Percentiles rank a stretch among this genome's conserved stretches.
These are phyloP conservation scores for Mythimna ferrago DNA, from an alignment of 2,888 invertebrate genomes.

Conservation along the genomic window DNA sequence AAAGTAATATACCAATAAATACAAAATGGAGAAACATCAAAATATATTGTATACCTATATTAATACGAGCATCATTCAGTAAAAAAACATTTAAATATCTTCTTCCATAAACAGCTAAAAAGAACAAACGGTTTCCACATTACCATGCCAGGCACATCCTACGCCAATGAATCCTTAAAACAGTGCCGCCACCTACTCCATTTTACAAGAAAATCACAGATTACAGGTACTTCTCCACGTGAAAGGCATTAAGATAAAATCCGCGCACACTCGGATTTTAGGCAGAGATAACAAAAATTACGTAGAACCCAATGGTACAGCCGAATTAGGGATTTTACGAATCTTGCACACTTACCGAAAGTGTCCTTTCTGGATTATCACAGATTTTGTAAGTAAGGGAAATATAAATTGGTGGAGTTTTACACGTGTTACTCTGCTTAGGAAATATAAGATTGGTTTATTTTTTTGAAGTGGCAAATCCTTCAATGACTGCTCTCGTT, in stretches of 20 bases:
- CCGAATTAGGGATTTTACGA: conserved; percentile 66
- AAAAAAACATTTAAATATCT: no score
- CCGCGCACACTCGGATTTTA: conserved; percentile 35
- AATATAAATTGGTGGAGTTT: neutral
- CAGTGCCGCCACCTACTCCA: conserved; percentile 14
- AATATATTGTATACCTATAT: no score
- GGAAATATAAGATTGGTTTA: neutral
- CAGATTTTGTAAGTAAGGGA: conserved; percentile 18
- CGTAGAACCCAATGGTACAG: conserved; percentile 50
- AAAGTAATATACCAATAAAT: no score
- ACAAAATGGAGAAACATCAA: no score
- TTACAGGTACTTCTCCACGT: conserved; percentile 23
- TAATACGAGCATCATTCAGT: no score
- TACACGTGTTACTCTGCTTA: neutral
- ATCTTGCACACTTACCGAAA: conserved; percentile 51
- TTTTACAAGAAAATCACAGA: conserved; percentile 29
- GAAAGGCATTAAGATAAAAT: conserved; percentile 49
- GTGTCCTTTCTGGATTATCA: conserved; percentile 59
- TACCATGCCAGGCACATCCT: conserved; percentile 18
- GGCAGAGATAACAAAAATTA: conserved; percentile 59
- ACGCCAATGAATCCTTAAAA: conserved; percentile 21
- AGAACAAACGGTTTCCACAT: neutral
- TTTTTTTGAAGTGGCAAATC: no score
- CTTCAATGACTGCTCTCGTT: no score
- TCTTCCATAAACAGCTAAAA: neutral